phyloP scores from a whole-genome alignment of 2,888 invertebrate genomes.

The Leuctra nigra region DNA sequence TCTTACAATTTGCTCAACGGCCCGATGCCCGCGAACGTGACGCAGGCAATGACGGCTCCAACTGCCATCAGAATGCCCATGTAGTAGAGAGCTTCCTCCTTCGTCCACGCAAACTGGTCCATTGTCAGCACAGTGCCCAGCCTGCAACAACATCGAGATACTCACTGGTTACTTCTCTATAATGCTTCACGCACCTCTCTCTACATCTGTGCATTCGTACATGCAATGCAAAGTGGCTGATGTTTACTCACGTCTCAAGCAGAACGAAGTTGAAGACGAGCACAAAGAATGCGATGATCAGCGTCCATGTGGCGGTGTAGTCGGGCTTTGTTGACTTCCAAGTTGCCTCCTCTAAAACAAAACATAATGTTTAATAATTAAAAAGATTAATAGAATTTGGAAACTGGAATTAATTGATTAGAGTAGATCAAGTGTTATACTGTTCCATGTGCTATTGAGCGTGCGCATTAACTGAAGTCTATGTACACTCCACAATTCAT shows the following conservation, averaged over 20 bases:
- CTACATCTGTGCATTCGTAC: too few relatives aligned
- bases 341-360: conserved; percentile 59
- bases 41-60: conserved; percentile 69
- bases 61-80: conserved; percentile 78
- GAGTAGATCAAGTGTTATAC: too few relatives aligned
- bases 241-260: conserved; percentile 71
- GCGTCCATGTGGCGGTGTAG: conserved; percentile 67
- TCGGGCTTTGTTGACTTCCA: conserved; percentile 66
- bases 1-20: conserved; percentile 59
- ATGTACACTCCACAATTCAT: too few relatives aligned
- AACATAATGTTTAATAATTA: too few relatives aligned
- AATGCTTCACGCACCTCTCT: too few relatives aligned
- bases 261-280: conserved; percentile 83
- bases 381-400: too few relatives aligned
- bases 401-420: too few relatives aligned
- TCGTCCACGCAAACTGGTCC: conserved; percentile 85
- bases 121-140: conserved; percentile 77
- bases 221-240: too few relatives aligned
- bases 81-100: conserved; percentile 66
- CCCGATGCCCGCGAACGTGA: conserved; percentile 43
- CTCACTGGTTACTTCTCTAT: too few relatives aligned
- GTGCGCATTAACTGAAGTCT: too few relatives aligned
- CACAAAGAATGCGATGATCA: conserved; percentile 77
- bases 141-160: conserved; percentile 39
- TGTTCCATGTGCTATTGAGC: too few relatives aligned